Percentiles rank a stretch among this genome's conserved stretches.
These are phyloP conservation scores for Xanthia icteritia DNA, from an alignment of 2,888 invertebrate species.

Conservation along the genomic window DNA sequence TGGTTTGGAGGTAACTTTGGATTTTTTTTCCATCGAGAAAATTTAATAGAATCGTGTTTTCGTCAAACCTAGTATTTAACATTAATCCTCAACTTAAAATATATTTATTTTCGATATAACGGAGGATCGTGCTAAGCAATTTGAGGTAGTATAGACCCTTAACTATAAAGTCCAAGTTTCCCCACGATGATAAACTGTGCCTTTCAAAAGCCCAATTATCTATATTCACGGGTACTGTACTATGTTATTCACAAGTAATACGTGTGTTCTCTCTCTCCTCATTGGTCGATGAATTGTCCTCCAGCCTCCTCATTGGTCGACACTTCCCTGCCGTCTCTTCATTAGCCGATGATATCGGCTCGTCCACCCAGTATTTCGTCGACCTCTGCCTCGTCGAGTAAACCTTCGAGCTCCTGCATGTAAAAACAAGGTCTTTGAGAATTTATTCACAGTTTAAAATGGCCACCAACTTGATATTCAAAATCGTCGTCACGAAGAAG, in stretches of 20 bases:
- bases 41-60: too few species aligned
- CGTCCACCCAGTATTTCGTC: background rate
- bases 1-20: too few species aligned
- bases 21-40: too few species aligned
- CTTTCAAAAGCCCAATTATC: background rate
- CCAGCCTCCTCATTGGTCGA: background rate
- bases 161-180: background rate
- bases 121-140: too few species aligned
- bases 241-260: background rate
- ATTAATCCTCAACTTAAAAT: too few species aligned
- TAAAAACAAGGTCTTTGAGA: background rate
- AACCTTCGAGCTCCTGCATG: conserved; percentile 25
- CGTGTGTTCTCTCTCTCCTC: background rate
- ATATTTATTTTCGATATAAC: too few species aligned
- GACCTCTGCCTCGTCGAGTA: conserved; percentile 23
- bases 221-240: background rate
- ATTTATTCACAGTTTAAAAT: background rate
- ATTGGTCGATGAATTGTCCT: background rate
- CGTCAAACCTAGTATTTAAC: too few species aligned
- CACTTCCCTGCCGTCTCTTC: background rate
- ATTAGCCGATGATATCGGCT: background rate
- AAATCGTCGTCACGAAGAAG: background rate
- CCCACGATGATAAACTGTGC: background rate
- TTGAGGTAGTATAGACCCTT: too few species aligned
- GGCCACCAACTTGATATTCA: background rate